A percentile compares a stretch with the other conserved stretches of the same genome.
Evolutionary conservation across 2,888 invertebrate genomes (phyloP).

Genomic region (Drosophila colorata): DNA sequence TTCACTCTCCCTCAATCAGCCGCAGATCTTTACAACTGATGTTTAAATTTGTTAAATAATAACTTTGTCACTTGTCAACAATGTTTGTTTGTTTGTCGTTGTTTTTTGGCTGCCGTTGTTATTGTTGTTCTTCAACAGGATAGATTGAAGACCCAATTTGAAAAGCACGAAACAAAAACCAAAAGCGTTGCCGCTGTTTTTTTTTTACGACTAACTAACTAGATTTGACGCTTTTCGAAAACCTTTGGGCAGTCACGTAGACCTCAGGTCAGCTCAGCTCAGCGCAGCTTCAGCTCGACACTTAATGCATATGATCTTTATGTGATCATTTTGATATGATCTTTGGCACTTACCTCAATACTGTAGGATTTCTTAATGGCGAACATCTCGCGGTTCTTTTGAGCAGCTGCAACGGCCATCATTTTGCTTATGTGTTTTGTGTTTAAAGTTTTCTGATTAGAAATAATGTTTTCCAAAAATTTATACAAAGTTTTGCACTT

Average conservation of each 20-base stretch:
- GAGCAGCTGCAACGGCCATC: slow-evolving; percentile 96
- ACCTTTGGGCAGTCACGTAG: slow-evolving; percentile 72
- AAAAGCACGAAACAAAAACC: slow-evolving; percentile 16
- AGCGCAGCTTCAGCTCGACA: background rate
- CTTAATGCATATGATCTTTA: slow-evolving; percentile 1
- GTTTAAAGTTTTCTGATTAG: slow-evolving; percentile 50
- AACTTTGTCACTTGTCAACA: slow-evolving; percentile 51
- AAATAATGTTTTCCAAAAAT: slow-evolving; percentile 70
- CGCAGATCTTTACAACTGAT: slow-evolving; percentile 7
- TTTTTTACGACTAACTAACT: background rate
- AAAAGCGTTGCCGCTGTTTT: no score
- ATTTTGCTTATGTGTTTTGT: slow-evolving; percentile 84
- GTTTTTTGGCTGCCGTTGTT: slow-evolving; percentile 9
- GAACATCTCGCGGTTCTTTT: slow-evolving; percentile 98
- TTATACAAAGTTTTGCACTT: slow-evolving; percentile 76
- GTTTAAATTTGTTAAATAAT: slow-evolving; percentile 76
- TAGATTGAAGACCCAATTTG: slow-evolving; percentile 12
- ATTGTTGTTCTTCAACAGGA: slow-evolving; percentile 43
- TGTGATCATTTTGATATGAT: slow-evolving; percentile 10
- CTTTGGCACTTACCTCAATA: slow-evolving; percentile 93
- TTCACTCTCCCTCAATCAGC: slow-evolving; percentile 55
- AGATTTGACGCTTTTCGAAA: slow-evolving; percentile 17
- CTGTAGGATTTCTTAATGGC: slow-evolving; percentile 98
- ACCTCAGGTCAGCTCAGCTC: slow-evolving; percentile 45
- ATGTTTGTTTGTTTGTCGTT: slow-evolving; percentile 15